Evolutionary conservation across 2,113 vertebrate species (phyloP).

Genomic region (Scatophagus argus): DNA sequence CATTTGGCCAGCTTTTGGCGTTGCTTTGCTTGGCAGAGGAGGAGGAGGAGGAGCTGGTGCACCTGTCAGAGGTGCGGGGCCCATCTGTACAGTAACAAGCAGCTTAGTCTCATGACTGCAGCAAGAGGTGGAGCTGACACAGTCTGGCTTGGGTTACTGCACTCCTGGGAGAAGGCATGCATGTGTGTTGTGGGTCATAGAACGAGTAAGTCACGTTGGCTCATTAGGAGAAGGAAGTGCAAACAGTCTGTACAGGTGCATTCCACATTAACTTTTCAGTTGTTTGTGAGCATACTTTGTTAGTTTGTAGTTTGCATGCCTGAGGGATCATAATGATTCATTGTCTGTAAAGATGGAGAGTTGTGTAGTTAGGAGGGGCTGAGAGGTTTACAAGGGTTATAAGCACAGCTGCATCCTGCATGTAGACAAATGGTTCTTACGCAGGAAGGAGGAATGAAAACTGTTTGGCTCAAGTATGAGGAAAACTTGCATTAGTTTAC

Average conservation of each 20-base stretch:
- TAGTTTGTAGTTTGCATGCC: slow-evolving; percentile 20
- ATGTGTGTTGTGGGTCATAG: slow-evolving; percentile 30
- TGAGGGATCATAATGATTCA: slow-evolving; percentile 59
- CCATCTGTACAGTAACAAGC: slow-evolving; percentile 73
- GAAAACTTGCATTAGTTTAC: slow-evolving; percentile 29
- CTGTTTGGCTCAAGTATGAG: slow-evolving; percentile 9
- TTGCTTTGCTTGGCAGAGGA: slow-evolving; percentile 40
- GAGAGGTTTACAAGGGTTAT: slow-evolving; percentile 64
- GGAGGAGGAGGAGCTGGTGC: slow-evolving; percentile 31
- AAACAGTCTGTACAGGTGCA: slow-evolving; percentile 54
- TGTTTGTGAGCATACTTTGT: slow-evolving; percentile 49
- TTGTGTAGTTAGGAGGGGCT: slow-evolving; percentile 31
- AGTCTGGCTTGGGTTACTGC: slow-evolving; percentile 63
- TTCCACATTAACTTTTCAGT: slow-evolving; percentile 52
- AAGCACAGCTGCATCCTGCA: slow-evolving; percentile 76
- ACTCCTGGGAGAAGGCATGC: slow-evolving; percentile 40
- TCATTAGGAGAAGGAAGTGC: slow-evolving; percentile 52
- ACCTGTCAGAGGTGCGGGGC: slow-evolving; percentile 73
- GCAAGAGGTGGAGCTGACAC: slow-evolving; percentile 61
- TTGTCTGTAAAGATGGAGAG: slow-evolving; percentile 51
- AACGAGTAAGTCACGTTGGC: slow-evolving; percentile 42
- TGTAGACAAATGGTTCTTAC: slow-evolving; percentile 38
- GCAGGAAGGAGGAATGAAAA: slow-evolving; percentile 45
- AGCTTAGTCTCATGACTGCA: slow-evolving; percentile 64
- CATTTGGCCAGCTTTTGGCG: slow-evolving; percentile 7